Base-by-base conservation (phyloP, 2,888 invertebrate genomes). In the Caenorhabditis japonica region DNA sequence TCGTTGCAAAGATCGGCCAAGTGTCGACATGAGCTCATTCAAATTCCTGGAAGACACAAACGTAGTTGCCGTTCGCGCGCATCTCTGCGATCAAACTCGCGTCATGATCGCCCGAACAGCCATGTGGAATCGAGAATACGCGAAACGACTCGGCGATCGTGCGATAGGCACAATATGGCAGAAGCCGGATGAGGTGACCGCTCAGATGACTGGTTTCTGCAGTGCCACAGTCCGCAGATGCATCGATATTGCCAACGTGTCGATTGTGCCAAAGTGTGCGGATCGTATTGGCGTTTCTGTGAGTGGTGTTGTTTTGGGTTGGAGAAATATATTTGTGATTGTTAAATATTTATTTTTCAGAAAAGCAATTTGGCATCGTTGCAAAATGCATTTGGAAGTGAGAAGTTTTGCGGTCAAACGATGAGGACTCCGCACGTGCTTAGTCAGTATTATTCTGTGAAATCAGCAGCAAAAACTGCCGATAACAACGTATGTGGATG, bases 61-160 rank as follows among this genome's bases (percentile, higher is more conserved):
- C 4, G 51, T 58, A 0, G 30, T 73, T 0, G 33, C 62, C 10
- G 64, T 69, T 39, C 61, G 69, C 4, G 62, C 75, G 5, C 75
- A 75, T 44, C 36, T 75, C 0, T 75, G 75, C 19, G 75, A 70
- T 21, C 75, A 75, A 27, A 68, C 75, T 8, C 53, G 75, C 12
- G 75, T 64, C 27, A 61, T 75, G 69, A 70, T 75, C 5, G 75
- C 75, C 8, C 34, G 75, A 43, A 60, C 55, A n/a, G 75, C 69
- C 1, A 17, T 61, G 2, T 75, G 58, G 59, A 75, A 75, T 38
- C 52, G 75, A 25, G 75, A 75, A 41, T 75, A 69, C 36, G 47
- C 69, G 13, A 53, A 47, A 38, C 44, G 59, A 33, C 55, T 75
- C 15, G 69, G 69, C 0, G 55, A 53, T n/a, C 46, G 46, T 19